Base-by-base conservation (phyloP, 2,113 vertebrate genomes). In the Python bivittatus region DNA sequence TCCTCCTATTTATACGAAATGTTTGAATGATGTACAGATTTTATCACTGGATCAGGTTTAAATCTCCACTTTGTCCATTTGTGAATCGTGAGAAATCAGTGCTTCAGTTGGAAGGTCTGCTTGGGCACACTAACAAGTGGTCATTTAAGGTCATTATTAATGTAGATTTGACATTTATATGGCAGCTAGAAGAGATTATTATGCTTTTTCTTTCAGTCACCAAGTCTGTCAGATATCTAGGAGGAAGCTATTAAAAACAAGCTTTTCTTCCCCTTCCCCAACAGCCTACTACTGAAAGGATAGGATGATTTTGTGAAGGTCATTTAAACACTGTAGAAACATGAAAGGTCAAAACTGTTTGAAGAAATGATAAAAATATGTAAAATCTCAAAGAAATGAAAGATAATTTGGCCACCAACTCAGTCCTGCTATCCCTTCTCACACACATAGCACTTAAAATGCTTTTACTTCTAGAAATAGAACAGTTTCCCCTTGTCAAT, bases 391-490 rank as follows among this genome's bases (percentile, higher is more conserved):
- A 42, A 92, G 56, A 54, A 84, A 89, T 42, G 57, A 89, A 85
- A 54, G 20, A 84, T 89, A 64, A 85, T 92, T 85, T 89, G 56
- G 79, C 88, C 57, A 92, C 15, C 56, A 52, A 12, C n/a, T 48
- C 72, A 54, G 20, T 85, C 54, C 68, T 60, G 42, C 23, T 92
- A 79, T 84, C 83, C 27, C 27, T 93, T 64, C 92, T 90, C 93
- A 90, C 64, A 89, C 79, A 54, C 87, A 84, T 64, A 58, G 86
- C 91, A 93, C 96, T 96, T 95, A 93, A 94, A 96, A 92, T 93
- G 94, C 8, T 86, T 94, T 95, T 95, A 84, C 64, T n/a, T 96
- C 96, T 95, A 94, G 94, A 97, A 98, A 98, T 97, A 97, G 97
- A 97, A 97, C 96, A 95, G 56, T 90, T 92, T 94, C 95, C 93